Evolutionary conservation across 2,888 invertebrate species (phyloP).

Genomic region (Cotesia congregata): DNA sequence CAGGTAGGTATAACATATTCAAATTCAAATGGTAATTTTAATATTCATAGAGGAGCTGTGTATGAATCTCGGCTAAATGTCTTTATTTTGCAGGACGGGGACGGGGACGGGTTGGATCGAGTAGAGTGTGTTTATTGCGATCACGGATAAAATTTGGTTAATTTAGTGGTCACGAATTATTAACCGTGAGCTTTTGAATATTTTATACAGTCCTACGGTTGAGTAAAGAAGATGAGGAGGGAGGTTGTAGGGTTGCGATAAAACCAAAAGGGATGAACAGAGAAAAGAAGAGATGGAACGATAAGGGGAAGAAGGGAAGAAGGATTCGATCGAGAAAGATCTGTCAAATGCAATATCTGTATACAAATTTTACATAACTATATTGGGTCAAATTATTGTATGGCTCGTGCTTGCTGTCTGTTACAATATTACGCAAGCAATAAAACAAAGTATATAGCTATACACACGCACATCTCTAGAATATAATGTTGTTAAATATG

Average conservation of each 20-base stretch:
- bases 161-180: background rate
- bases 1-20: background rate
- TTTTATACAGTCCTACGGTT: background rate
- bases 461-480: slow-evolving; percentile 38
- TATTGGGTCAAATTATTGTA: slow-evolving; percentile 57
- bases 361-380: slow-evolving; percentile 59
- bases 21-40: slow-evolving; percentile 18
- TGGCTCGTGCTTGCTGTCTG: slow-evolving; percentile 49
- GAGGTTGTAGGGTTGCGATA: background rate
- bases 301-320: slow-evolving; percentile 17
- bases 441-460: slow-evolving; percentile 38
- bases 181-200: background rate
- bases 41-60: background rate
- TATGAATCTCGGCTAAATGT: background rate
- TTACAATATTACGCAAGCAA: slow-evolving; percentile 55
- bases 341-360: slow-evolving; percentile 59
- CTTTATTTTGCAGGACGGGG: slow-evolving; percentile 21
- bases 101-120: slow-evolving; percentile 16
- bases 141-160: slow-evolving; percentile 1
- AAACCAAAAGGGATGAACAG: slow-evolving; percentile 1
- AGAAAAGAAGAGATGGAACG: slow-evolving; percentile 7
- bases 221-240: background rate
- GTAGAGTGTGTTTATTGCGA: background rate
- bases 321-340: slow-evolving; percentile 57
- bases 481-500: slow-evolving; percentile 2